These are phyloP conservation scores for Dermatemys mawii DNA, from an alignment of 2,113 vertebrate genomes.

Conservation along the genomic window DNA sequence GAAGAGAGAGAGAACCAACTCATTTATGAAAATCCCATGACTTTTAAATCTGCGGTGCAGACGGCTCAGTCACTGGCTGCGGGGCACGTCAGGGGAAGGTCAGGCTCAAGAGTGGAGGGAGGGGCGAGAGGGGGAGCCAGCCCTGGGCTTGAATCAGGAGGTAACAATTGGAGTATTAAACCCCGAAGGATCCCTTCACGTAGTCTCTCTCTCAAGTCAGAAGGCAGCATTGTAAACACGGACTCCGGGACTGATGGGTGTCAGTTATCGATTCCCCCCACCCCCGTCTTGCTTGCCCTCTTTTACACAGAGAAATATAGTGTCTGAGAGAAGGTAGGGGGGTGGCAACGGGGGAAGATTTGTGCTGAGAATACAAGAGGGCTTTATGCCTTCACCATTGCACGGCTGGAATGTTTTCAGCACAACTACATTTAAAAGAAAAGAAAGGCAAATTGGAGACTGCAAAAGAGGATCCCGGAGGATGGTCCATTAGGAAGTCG, in stretches of 20 bases:
- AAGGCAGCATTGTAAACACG: fast-evolving
- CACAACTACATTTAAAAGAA: not conserved
- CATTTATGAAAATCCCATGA: not conserved
- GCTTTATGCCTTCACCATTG: not conserved
- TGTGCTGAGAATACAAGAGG: not conserved
- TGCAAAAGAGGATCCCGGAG: not conserved
- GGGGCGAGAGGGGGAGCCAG: not conserved
- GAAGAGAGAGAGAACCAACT: not conserved
- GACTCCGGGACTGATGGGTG: not conserved
- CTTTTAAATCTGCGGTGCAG: not conserved
- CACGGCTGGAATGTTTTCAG: not conserved
- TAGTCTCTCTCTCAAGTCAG: not conserved
- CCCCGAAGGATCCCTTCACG: not conserved
- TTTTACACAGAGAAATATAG: not conserved
- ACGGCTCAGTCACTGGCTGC: not conserved
- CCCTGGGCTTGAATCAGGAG: not conserved
- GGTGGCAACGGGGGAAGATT: not conserved
- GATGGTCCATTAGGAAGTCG: not conserved
- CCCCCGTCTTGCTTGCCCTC: not conserved
- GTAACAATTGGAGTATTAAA: not conserved
- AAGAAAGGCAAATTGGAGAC: not conserved
- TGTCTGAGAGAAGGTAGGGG: not conserved
- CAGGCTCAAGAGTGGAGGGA: not conserved
- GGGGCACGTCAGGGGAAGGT: not conserved
- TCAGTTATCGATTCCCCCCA: not conserved